Evolutionary conservation across 2,888 invertebrate species (phyloP).

Genomic region (Agrotis ipsilon): DNA sequence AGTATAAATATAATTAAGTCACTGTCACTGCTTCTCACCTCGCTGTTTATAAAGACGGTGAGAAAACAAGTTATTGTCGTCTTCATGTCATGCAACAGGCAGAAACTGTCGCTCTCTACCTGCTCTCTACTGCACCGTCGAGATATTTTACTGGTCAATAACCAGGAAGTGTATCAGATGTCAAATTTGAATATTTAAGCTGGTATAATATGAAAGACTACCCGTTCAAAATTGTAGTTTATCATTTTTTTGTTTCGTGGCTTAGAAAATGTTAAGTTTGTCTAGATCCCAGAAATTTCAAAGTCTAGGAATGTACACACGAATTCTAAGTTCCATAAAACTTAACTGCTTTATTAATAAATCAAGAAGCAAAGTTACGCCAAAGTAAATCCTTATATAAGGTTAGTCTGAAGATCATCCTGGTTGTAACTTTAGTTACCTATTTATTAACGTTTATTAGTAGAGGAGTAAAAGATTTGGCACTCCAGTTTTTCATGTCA

Average conservation of each 20-base stretch:
- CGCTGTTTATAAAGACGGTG: conserved; percentile 15
- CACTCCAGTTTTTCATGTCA: neutral
- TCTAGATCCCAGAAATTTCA: neutral
- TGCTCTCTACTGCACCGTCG: conserved; percentile 22
- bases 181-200: conserved; percentile 4
- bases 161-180: conserved; percentile 7
- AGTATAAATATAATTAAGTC: conserved; percentile 3
- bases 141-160: neutral
- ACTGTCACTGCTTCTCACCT: conserved; percentile 6
- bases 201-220: neutral
- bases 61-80: conserved; percentile 43
- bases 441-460: too few relatives aligned
- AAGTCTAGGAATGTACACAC: neutral
- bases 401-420: too few relatives aligned
- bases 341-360: too few relatives aligned
- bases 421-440: too few relatives aligned
- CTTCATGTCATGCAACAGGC: conserved; percentile 24
- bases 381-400: too few relatives aligned
- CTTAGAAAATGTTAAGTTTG: neutral
- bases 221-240: conserved; percentile 2
- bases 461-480: neutral
- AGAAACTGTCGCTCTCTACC: conserved; percentile 23
- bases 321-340: neutral
- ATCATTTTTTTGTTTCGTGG: neutral
- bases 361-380: too few relatives aligned